Evolutionary conservation across 2,113 vertebrate genomes (phyloP), one percentile per base, ranked within the genome.

Genomic region (Pluvialis apricaria): DNA sequence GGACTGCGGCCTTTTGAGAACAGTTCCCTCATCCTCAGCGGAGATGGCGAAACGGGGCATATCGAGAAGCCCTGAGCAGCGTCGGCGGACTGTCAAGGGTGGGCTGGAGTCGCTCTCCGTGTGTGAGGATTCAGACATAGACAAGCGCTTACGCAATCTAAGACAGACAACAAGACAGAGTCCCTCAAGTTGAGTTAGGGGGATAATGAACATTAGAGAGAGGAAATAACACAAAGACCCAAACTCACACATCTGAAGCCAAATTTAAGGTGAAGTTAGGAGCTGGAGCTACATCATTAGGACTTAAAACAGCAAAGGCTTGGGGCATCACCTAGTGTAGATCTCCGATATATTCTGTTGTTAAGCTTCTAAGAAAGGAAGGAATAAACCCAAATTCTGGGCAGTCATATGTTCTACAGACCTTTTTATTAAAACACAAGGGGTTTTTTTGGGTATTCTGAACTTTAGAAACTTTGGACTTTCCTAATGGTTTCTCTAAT

Each of bases 41-140:
- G 98, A 98, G 95, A 99, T 99, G 78, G 99, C 98, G 51, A 99
- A 99, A 36, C 98, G 99, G 1, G 99, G 99, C 98, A 98, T 99
- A 86, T 99, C 99, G 1, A 99, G 98, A 42, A 99, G 98, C 49
- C 99, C 99, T 0, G 99, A 99, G 97, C 99, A 99, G 97, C 98
- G 99, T 1, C 99, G 97, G 4, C 99, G 98, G 29, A 99, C 99
- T 0, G 99, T 99, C 90, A 99, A 97, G 0, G 99, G 99, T 0
- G 99, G 99, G 90, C 99, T 99, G 68, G 99, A 99, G 98, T 99
- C 99, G 6, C 99, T 99, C 97, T 99, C 99, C 0, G 99, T 99
- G 98, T 99, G 99, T 12, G 99, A 99, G 3, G 99, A 99, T 96
- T 99, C 99, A 0, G 99, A 99, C 73, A 99, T 98, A 0, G 99